Conservation (phyloP, 2,113 vertebrate genomes). For the Stictonetta naevosa region DNA sequence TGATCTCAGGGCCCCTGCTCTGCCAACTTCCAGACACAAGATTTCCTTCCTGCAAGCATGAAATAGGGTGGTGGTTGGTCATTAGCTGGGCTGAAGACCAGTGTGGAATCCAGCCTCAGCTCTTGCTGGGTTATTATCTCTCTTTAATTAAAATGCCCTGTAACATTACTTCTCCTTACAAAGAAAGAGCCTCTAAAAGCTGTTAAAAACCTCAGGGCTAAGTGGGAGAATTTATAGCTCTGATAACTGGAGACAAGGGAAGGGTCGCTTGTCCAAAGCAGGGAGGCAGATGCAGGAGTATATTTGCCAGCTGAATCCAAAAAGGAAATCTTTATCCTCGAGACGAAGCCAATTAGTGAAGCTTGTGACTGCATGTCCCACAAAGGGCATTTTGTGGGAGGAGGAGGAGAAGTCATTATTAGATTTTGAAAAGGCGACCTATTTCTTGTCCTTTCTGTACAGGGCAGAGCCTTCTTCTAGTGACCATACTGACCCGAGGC, state of each 20-base stretch:
- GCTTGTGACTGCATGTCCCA: not conserved
- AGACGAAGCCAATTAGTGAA: not conserved
- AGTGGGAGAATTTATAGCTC: not conserved
- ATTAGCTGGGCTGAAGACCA: not conserved
- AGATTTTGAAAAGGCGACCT: not conserved
- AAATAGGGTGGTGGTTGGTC: not conserved
- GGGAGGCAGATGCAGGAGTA: not conserved
- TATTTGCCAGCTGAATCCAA: not conserved
- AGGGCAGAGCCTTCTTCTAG: not conserved
- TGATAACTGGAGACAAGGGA: not conserved
- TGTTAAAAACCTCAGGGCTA: not conserved
- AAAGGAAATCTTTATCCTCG: not conserved
- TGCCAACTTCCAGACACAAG: not conserved
- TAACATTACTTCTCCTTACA: not conserved
- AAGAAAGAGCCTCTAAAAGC: slow-evolving; percentile 15
- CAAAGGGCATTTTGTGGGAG: slow-evolving; percentile 25
- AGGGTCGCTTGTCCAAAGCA: not conserved
- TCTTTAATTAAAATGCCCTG: slow-evolving; percentile 28
- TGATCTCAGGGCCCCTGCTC: not conserved
- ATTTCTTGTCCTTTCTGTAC: not conserved
- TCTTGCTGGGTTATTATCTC: not conserved
- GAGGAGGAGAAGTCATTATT: not conserved
- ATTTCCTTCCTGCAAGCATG: not conserved
- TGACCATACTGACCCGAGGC: not conserved
- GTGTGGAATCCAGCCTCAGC: not conserved